Evolutionary conservation across 2,797 vertebrate species (phyloP).

Genomic region (Hipposideros larvatus): DNA sequence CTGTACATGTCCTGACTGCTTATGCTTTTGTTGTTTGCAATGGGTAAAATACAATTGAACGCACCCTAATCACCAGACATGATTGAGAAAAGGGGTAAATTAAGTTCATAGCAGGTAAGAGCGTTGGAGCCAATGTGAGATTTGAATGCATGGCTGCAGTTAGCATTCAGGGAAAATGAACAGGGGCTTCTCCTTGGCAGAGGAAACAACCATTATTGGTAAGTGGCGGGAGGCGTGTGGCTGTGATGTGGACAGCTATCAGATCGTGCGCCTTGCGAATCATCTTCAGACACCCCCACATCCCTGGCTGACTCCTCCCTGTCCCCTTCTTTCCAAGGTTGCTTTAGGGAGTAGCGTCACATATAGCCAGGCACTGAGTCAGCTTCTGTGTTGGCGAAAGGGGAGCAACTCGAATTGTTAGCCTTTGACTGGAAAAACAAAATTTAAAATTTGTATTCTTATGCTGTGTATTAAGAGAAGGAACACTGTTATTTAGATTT

Average conservation of each 20-base stretch:
- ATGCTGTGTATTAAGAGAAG: background rate
- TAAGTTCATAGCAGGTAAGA: constrained; percentile 69
- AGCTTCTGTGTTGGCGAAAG: background rate
- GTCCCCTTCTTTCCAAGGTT: background rate
- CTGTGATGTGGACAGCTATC: constrained; percentile 75
- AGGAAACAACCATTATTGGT: constrained; percentile 77
- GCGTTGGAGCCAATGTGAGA: constrained; percentile 65
- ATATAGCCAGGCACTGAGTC: constrained; percentile 25
- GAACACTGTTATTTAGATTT: background rate
- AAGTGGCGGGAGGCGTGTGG: constrained; percentile 73
- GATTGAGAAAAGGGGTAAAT: background rate
- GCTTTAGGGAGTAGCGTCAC: background rate
- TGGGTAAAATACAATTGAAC: background rate
- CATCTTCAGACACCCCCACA: constrained; percentile 52
- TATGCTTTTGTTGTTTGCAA: background rate
- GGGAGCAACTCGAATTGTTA: background rate
- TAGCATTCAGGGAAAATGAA: constrained; percentile 73
- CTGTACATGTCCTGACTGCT: background rate
- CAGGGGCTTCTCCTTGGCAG: constrained; percentile 77
- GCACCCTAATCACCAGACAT: background rate
- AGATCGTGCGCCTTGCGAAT: constrained; percentile 77
- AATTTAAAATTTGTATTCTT: background rate
- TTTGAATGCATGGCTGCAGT: constrained; percentile 68
- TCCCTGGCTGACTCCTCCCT: background rate
- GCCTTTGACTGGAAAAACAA: background rate